Evolutionary conservation across 2,113 vertebrate species (phyloP).

Genomic region (Callopanchax toddi): DNA sequence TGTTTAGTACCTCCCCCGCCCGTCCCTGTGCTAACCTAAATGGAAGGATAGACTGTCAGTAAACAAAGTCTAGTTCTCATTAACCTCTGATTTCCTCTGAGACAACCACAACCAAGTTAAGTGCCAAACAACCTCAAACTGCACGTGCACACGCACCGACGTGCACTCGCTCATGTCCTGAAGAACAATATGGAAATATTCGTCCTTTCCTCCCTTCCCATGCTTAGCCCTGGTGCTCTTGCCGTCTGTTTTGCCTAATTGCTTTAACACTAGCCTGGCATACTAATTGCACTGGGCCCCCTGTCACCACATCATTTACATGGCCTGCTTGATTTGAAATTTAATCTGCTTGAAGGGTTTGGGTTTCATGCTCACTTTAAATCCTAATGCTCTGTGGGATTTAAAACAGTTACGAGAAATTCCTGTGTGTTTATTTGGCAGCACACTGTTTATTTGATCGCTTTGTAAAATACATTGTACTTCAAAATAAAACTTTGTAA

Average conservation of each 20-base stretch:
- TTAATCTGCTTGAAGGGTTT: slow-evolving; percentile 85
- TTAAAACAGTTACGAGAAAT: slow-evolving; percentile 68
- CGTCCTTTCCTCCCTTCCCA: slow-evolving; percentile 64
- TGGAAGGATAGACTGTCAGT: slow-evolving; percentile 48
- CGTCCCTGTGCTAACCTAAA: slow-evolving; percentile 33
- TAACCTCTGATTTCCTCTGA: slow-evolving; percentile 74
- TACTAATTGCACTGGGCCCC: slow-evolving; percentile 81
- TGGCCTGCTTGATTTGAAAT: slow-evolving; percentile 84
- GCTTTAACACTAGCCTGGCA: slow-evolving; percentile 80
- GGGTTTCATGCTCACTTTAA: slow-evolving; percentile 85
- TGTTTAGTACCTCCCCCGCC: slow-evolving; percentile 6
- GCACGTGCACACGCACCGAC: slow-evolving; percentile 25
- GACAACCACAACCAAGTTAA: slow-evolving; percentile 67
- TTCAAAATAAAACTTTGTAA: slow-evolving; percentile 57
- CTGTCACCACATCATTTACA: slow-evolving; percentile 85
- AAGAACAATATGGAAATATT: slow-evolving; percentile 77
- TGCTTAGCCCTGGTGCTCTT: slow-evolving; percentile 70
- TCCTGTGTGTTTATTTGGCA: slow-evolving; percentile 53
- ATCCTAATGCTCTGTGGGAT: slow-evolving; percentile 80
- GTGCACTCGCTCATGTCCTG: slow-evolving; percentile 59
- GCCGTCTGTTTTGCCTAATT: slow-evolving; percentile 84
- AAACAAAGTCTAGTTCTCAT: slow-evolving; percentile 69
- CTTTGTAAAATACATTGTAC: slow-evolving; percentile 25
- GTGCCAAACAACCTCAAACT: slow-evolving; percentile 48
- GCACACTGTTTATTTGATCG: background rate